Evolutionary conservation across 2,888 invertebrate species (phyloP), one percentile per base, ranked within the genome.

Genomic region (Zele albiditarsus): DNA sequence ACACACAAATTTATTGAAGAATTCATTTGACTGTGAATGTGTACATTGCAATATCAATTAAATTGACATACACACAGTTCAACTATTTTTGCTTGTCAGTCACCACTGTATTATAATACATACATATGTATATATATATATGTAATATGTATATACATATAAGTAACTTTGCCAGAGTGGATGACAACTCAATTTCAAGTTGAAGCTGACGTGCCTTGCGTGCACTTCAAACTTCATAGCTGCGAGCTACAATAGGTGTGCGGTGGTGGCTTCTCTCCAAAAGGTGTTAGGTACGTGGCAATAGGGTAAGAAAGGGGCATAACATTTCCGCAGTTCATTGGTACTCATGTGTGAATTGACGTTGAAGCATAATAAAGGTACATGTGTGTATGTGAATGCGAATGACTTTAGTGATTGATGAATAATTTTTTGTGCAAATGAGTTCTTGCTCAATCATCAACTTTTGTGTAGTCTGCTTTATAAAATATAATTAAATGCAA

Each of bases 101-200:
- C 38, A 23, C 12, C 10, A 6, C 0, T 25, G n/a, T 12, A 69
- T 62, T 62, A 62, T n/a, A 31, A 28, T 38, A 38, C 20, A 8
- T 20, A 53, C 49, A 20, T 14, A 69, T 49, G 67, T 67, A n/a
- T 71, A 84, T 85, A 84, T 87, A 85, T 86, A 84, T 82, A 83
- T 84, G 85, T 84, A 84, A 84, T 87, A 85, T 86, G 84, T 82
- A 83, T 84, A 85, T 84, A 84, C 79, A 82, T 77, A 82, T 81
- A 77, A 82, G 68, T 84, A 87, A 88, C 85, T 87, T 84, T 75
- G 75, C 65, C 49, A 82, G 84, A 88, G 84, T 85, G 83, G 87
- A 88, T 88, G 88, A 88, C 87, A 89, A 89, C 88, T 89, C 88
- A 89, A 88, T 89, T 89, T 88, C 83, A 88, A 88, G 85, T 88